Conservation (phyloP, 2,888 invertebrate species). For the Antheraea assamensis region DNA sequence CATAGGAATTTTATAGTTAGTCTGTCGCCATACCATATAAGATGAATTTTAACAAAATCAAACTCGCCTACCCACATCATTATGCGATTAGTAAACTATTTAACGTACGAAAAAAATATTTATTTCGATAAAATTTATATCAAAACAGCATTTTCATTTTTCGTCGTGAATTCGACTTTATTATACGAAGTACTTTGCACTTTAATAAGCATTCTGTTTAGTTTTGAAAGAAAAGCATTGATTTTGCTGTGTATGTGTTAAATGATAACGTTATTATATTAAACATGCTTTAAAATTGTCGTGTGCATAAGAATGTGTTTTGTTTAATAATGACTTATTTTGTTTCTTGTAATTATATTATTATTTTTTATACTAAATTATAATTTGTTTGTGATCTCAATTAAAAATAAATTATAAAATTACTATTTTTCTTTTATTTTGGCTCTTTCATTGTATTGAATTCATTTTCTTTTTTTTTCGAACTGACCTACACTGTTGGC, state of each 20-base stretch:
- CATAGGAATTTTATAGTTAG: constrained; percentile 2
- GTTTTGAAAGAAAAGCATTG: background rate
- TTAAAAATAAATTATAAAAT: constrained; percentile 66
- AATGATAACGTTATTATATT: background rate
- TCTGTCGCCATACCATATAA: background rate
- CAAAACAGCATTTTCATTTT: background rate
- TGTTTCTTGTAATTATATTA: constrained; percentile 47
- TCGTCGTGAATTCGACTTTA: background rate
- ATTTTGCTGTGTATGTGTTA: background rate
- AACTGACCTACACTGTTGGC: too few species aligned
- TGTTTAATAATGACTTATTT: constrained; percentile 37
- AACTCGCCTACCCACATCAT: background rate
- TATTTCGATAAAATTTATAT: background rate
- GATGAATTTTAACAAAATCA: background rate
- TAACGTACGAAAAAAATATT: background rate
- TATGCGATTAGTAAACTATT: background rate
- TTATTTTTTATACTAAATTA: constrained; percentile 49
- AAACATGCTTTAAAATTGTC: constrained; percentile 1
- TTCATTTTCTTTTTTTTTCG: too few species aligned
- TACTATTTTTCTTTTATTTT: constrained; percentile 22
- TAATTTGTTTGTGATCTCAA: constrained; percentile 77
- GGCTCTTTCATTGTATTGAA: too few species aligned
- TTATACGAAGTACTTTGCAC: background rate
- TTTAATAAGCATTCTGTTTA: background rate
- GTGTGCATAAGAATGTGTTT: constrained; percentile 31